Conservation (phyloP, 2,113 vertebrate species). For the Alectura lathami region DNA sequence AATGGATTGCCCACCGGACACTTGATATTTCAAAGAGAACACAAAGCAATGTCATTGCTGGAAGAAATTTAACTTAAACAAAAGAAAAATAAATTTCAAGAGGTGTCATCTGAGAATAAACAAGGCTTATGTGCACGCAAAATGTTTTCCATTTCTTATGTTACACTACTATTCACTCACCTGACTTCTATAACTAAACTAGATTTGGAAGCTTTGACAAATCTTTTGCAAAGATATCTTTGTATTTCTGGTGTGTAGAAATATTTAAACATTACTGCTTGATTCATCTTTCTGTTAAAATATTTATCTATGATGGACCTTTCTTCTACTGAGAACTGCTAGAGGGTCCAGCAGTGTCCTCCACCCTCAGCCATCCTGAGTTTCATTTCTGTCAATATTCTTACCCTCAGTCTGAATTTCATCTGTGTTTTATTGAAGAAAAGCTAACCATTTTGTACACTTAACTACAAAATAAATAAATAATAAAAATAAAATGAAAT, state of each 20-base stretch:
- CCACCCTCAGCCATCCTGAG: neutral
- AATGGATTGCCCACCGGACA: neutral
- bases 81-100: neutral
- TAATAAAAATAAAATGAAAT: too few species aligned
- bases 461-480: neutral
- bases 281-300: neutral
- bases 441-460: neutral
- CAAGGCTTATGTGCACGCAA: neutral
- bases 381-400: neutral
- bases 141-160: neutral
- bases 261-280: neutral
- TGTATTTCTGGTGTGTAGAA: neutral
- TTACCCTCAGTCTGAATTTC: neutral
- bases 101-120: neutral
- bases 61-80: neutral
- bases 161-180: neutral
- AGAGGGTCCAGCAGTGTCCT: neutral
- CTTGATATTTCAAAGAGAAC: neutral
- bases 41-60: neutral
- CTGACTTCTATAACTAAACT: neutral
- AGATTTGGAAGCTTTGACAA: neutral
- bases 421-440: neutral
- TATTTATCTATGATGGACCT: neutral
- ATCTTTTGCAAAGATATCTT: neutral
- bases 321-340: neutral